A percentile compares a stretch with the other conserved stretches of the same genome.
phyloP scores from a whole-genome alignment of 2,113 vertebrate genomes.

The Ceyx margarethae region DNA sequence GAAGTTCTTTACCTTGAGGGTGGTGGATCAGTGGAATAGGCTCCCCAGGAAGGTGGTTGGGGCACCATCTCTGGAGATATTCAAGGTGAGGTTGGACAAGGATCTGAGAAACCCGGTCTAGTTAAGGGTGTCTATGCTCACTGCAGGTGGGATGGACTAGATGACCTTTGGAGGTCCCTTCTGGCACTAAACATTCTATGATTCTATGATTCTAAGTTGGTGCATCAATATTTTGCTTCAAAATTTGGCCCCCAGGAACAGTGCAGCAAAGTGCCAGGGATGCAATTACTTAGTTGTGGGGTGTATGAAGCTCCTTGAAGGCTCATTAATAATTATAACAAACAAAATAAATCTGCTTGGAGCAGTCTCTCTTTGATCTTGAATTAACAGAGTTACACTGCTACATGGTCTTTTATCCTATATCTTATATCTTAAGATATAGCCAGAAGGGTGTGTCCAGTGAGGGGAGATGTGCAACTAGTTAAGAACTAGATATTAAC shows the following conservation, averaged over 20 bases:
- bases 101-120: too few relatives aligned
- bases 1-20: too few relatives aligned
- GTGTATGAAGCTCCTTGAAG: neutral
- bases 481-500: neutral
- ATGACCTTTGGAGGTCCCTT: too few relatives aligned
- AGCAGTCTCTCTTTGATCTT: neutral
- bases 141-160: too few relatives aligned
- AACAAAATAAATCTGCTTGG: neutral
- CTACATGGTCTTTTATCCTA: neutral
- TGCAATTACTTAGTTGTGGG: neutral
- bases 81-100: too few relatives aligned
- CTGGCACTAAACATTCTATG: too few relatives aligned
- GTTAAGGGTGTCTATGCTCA: too few relatives aligned
- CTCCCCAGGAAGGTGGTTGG: too few relatives aligned
- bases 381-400: neutral
- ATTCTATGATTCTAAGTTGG: neutral
- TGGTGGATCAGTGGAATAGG: too few relatives aligned
- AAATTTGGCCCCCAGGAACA: neutral
- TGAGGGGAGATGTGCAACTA: neutral
- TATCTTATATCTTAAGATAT: neutral
- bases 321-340: neutral
- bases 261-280: rapidly evolving
- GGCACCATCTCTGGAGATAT: too few relatives aligned
- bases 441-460: neutral
- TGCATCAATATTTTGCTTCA: neutral